Conservation (phyloP, 1,140 invertebrate genomes). For the Drosophila fuyamai region DNA sequence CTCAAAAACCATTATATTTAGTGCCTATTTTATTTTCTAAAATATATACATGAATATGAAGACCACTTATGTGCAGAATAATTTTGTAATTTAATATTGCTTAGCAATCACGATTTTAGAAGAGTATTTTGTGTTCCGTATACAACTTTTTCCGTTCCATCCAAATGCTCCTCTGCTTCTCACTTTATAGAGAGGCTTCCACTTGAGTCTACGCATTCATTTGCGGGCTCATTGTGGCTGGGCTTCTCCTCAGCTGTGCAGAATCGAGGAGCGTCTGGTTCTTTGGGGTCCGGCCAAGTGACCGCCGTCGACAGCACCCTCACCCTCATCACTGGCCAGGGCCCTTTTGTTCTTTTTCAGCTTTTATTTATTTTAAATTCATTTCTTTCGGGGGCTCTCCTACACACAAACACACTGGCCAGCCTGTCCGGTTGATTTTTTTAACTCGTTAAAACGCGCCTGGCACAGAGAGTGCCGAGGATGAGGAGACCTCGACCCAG, state of each 20-base stretch:
- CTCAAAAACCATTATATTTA: no score
- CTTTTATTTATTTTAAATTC: slow-evolving; percentile 83
- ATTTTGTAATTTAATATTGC: no score
- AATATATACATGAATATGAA: no score
- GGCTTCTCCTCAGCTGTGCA: slow-evolving; percentile 17
- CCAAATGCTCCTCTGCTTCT: slow-evolving; percentile 3
- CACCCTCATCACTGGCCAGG: slow-evolving; percentile 54
- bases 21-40: no score
- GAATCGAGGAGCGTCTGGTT: slow-evolving; percentile 14
- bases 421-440: slow-evolving; percentile 58
- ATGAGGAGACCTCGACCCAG: slow-evolving; percentile 40
- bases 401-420: slow-evolving; percentile 42
- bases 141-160: neutral
- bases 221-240: slow-evolving; percentile 75
- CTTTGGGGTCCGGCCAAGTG: slow-evolving; percentile 41
- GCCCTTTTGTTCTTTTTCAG: slow-evolving; percentile 72
- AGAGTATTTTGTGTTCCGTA: slow-evolving; percentile 13
- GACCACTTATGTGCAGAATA: no score
- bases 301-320: slow-evolving; percentile 65
- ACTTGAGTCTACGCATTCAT: slow-evolving; percentile 80
- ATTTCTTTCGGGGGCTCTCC: slow-evolving; percentile 65
- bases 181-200: slow-evolving; percentile 33
- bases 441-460: slow-evolving; percentile 80
- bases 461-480: slow-evolving; percentile 8
- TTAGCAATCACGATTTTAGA: no score